Evolutionary conservation across 2,797 vertebrate species (phyloP).

Genomic region (Chelidonichthys spinosus): DNA sequence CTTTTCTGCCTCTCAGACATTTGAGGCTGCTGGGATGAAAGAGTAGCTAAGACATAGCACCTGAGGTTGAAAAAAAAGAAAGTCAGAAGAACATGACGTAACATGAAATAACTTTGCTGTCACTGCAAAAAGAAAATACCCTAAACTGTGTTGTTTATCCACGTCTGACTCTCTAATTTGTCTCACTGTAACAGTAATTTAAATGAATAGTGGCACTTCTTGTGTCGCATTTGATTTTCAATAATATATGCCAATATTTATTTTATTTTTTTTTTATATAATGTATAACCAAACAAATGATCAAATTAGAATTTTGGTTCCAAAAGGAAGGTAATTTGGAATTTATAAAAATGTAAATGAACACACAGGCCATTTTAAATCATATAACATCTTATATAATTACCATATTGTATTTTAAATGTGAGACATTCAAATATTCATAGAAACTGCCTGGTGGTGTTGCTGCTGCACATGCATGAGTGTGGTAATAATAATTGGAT

Average conservation of each 20-base stretch:
- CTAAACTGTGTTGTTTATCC: background rate
- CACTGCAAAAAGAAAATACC: background rate
- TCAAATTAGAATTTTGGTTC: background rate
- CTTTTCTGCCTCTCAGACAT: slow-evolving; percentile 36
- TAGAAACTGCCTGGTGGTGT: background rate
- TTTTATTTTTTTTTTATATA: too few relatives aligned
- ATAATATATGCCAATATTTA: background rate
- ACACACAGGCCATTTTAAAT: background rate
- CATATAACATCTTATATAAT: background rate
- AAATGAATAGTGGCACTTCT: background rate
- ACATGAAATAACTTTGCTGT: background rate
- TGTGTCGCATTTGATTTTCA: slow-evolving; percentile 1
- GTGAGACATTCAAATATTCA: slow-evolving; percentile 45
- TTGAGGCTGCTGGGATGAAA: slow-evolving; percentile 28
- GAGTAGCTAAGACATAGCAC: slow-evolving; percentile 14
- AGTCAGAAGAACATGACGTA: background rate
- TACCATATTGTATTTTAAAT: background rate
- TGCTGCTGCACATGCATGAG: slow-evolving; percentile 35
- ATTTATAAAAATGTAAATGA: background rate
- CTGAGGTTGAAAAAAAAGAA: slow-evolving; percentile 17
- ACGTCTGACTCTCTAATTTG: too few relatives aligned
- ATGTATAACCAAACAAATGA: background rate
- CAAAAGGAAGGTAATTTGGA: background rate
- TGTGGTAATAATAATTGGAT: slow-evolving; percentile 55
- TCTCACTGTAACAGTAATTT: too few relatives aligned